Conservation (phyloP, 2,797 vertebrate species). For the Enoplosus armatus region DNA sequence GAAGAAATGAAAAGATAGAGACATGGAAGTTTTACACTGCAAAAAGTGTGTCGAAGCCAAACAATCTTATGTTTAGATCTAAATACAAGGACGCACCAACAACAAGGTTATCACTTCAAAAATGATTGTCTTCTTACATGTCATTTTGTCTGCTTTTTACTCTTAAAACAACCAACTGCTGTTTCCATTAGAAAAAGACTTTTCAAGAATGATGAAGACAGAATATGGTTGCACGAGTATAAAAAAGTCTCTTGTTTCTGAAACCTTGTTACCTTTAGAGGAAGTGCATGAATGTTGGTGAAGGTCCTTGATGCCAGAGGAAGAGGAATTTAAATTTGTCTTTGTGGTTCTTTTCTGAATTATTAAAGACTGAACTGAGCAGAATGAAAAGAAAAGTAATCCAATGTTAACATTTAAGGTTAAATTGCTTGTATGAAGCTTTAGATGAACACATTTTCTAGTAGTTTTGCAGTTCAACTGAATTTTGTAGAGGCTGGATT, state of each 20-base stretch:
- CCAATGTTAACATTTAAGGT: not conserved
- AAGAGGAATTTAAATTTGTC: not conserved
- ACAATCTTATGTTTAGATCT: not conserved
- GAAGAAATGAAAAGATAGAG: slow-evolving; percentile 6
- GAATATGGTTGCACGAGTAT: not conserved
- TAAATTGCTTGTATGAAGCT: not conserved
- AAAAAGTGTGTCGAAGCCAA: not conserved
- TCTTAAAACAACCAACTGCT: not conserved
- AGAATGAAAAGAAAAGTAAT: not conserved
- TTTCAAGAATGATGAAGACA: not conserved
- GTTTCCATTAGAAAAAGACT: not conserved
- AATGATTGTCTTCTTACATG: not conserved
- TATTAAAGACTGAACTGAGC: not conserved
- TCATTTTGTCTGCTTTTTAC: not conserved
- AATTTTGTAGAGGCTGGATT: not conserved
- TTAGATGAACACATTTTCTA: not conserved
- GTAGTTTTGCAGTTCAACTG: not conserved
- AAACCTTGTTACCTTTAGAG: not conserved
- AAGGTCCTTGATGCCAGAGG: not conserved
- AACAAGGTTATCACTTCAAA: not conserved
- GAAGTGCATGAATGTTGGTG: not conserved
- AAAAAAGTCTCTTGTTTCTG: not conserved
- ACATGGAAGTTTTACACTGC: slow-evolving; percentile 11
- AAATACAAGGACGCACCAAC: not conserved
- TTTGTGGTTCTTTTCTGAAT: not conserved